Conservation (phyloP, 92 coral and sea anemone genomes). For the Porites divaricata region DNA sequence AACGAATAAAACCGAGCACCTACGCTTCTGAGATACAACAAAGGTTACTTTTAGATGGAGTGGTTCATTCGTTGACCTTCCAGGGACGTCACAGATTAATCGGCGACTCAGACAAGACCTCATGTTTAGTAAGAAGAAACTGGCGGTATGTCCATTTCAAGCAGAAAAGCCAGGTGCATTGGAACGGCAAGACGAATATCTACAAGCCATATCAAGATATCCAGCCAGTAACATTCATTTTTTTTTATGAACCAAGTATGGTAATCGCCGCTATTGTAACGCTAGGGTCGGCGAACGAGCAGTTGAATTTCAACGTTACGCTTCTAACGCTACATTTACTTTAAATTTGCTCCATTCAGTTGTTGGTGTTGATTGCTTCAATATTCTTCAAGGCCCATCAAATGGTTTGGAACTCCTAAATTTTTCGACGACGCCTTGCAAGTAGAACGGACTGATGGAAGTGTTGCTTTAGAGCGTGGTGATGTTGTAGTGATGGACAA, state of each 20-base stretch:
- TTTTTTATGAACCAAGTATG: slow-evolving; percentile 61
- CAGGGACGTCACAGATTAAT: slow-evolving; percentile 42
- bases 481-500: slow-evolving; percentile 67
- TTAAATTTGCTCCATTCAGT: slow-evolving; percentile 65
- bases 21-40: too few species aligned
- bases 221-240: too few species aligned
- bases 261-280: slow-evolving; percentile 57
- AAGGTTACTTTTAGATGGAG: too few species aligned
- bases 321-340: slow-evolving; percentile 60
- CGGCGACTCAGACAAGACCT: slow-evolving; percentile 42
- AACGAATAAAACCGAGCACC: too few species aligned
- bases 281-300: slow-evolving; percentile 54
- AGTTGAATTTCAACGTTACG: slow-evolving; percentile 44
- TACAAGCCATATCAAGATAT: too few species aligned
- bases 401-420: slow-evolving; percentile 61
- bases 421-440: slow-evolving; percentile 58
- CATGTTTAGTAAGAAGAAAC: slow-evolving; percentile 37
- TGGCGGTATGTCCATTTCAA: slow-evolving; percentile 32
- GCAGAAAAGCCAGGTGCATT: slow-evolving; percentile 48
- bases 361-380: slow-evolving; percentile 58
- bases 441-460: slow-evolving; percentile 38
- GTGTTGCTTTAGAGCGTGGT: slow-evolving; percentile 55
- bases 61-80: slow-evolving; percentile 40
- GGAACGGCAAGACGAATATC: too few species aligned
- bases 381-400: slow-evolving; percentile 55